Evolutionary conservation across 2,888 invertebrate species (phyloP).

Genomic region (Rotaria sp.): DNA sequence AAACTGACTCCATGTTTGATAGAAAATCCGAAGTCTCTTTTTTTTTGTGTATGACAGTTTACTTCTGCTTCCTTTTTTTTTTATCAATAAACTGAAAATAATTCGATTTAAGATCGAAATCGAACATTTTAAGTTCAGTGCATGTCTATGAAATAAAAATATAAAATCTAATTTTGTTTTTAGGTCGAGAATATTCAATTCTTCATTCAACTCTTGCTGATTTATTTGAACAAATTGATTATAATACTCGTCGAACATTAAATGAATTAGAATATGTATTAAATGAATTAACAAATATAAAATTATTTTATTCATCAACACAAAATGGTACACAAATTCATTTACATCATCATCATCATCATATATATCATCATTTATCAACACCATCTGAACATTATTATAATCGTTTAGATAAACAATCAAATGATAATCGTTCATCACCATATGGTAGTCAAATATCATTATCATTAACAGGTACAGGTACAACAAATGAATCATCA

Average conservation of each 20-base stretch:
- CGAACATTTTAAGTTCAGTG: too few species aligned
- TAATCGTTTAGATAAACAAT: constrained; percentile 2
- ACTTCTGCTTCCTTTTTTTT: too few species aligned
- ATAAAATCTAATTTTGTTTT: neutral
- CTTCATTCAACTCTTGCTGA: constrained; percentile 20
- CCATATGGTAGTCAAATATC: constrained; percentile 65
- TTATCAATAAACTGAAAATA: too few species aligned
- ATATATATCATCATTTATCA: neutral
- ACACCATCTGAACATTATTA: neutral
- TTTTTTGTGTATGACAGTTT: too few species aligned
- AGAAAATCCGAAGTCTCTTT: too few species aligned
- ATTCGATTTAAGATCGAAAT: too few species aligned
- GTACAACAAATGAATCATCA: constrained; percentile 51
- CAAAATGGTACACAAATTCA: neutral
- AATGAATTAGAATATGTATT: neutral
- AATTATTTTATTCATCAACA: neutral
- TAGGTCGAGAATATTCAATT: constrained; percentile 25
- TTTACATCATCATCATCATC: constrained; percentile 30
- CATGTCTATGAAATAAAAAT: too few species aligned
- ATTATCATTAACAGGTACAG: constrained; percentile 45
- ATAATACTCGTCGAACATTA: neutral
- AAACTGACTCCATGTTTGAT: too few species aligned
- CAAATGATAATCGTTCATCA: constrained; percentile 27
- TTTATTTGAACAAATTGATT: constrained; percentile 13
- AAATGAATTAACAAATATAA: neutral